These are phyloP conservation scores for Lapara coniferarum DNA, from an alignment of 2,888 invertebrate species.

Conservation along the genomic window DNA sequence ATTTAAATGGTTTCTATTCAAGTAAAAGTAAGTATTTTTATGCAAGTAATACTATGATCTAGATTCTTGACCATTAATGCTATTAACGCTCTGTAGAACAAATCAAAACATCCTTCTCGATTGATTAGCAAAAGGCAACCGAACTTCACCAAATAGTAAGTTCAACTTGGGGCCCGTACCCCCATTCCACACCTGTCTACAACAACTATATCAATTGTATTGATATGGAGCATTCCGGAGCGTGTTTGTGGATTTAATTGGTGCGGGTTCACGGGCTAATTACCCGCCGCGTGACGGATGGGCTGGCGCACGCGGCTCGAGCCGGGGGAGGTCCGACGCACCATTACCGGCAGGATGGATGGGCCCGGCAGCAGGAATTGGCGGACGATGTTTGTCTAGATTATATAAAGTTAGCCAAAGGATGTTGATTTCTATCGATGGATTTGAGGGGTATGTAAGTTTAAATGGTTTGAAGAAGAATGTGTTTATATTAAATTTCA, in stretches of 20 bases:
- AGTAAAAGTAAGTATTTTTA: too few species aligned
- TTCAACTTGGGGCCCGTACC: background rate
- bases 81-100: too few species aligned
- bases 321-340: background rate
- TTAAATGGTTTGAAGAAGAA: too few species aligned
- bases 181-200: slow-evolving; percentile 1
- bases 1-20: too few species aligned
- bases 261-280: slow-evolving; percentile 14
- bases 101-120: too few species aligned
- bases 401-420: background rate
- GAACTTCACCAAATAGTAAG: background rate
- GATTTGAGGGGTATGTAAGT: too few species aligned
- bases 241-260: slow-evolving; percentile 19
- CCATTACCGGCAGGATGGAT: slow-evolving; percentile 1
- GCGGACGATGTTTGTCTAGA: slow-evolving; percentile 12
- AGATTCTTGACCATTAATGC: too few species aligned
- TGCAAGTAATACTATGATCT: too few species aligned
- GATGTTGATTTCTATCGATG: background rate
- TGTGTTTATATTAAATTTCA: too few species aligned
- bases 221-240: background rate
- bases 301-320: background rate
- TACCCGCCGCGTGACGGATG: slow-evolving; percentile 10
- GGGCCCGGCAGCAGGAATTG: background rate
- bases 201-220: background rate
- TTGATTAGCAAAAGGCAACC: too few species aligned